Evolutionary conservation across 1,140 invertebrate species (phyloP).

Genomic region (Tetramorium parvispinum): DNA sequence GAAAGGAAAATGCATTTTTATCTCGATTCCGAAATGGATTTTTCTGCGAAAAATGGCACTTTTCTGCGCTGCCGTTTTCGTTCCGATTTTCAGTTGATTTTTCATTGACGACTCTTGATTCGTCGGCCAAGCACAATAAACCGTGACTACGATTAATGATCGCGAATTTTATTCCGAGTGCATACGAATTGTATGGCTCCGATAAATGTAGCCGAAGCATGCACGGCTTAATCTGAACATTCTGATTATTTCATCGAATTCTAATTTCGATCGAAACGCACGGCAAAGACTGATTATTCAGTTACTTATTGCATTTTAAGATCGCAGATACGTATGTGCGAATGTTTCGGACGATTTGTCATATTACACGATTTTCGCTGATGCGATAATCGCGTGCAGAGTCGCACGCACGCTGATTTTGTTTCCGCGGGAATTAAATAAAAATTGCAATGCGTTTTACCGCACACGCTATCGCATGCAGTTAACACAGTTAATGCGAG

Average conservation of each 20-base stretch:
- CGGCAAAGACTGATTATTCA: background rate
- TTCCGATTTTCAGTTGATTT: slow-evolving; percentile 12
- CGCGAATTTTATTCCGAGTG: background rate
- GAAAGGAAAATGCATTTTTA: slow-evolving; percentile 18
- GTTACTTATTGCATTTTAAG: background rate
- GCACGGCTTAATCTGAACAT: slow-evolving; percentile 15
- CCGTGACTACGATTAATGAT: slow-evolving; percentile 27
- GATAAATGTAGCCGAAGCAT: background rate
- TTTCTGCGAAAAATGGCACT: slow-evolving; percentile 17
- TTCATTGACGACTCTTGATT: slow-evolving; percentile 33
- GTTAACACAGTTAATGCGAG: background rate
- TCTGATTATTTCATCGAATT: slow-evolving; percentile 21
- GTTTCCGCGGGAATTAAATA: background rate
- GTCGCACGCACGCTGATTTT: slow-evolving; percentile 16
- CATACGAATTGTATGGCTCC: background rate
- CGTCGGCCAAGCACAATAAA: slow-evolving; percentile 64
- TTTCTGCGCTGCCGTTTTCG: background rate
- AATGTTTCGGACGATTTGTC: background rate
- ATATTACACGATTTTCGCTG: background rate
- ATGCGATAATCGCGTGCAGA: slow-evolving; percentile 29
- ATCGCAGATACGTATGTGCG: background rate
- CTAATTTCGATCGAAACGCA: slow-evolving; percentile 14
- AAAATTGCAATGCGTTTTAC: slow-evolving; percentile 5
- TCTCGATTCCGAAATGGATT: slow-evolving; percentile 25
- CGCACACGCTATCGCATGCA: slow-evolving; percentile 14